Evolutionary conservation across 2,113 vertebrate species (phyloP).

Genomic region (Tyrannus savana): DNA sequence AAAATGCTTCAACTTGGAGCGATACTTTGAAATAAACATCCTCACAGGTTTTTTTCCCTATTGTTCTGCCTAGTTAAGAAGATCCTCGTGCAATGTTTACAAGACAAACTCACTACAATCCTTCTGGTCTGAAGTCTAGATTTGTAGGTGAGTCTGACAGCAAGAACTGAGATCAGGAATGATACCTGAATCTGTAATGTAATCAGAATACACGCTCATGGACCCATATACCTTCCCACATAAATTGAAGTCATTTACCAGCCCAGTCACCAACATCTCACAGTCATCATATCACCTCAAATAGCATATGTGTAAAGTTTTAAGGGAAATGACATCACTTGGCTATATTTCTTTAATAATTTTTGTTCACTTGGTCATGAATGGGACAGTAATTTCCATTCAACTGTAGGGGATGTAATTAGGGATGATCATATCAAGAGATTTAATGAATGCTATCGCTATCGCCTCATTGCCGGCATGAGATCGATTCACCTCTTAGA

Average conservation of each 20-base stretch:
- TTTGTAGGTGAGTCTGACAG: neutral
- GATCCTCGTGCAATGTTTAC: neutral
- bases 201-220: neutral
- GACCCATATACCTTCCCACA: neutral
- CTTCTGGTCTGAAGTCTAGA: neutral
- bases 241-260: neutral
- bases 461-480: neutral
- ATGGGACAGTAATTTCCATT: neutral
- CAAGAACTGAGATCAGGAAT: neutral
- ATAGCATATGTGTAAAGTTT: neutral
- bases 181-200: neutral
- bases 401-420: neutral
- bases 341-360: neutral
- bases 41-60: neutral
- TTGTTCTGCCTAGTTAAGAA: neutral
- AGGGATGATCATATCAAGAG: neutral
- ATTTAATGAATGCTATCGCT: neutral
- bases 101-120: neutral
- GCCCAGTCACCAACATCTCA: neutral
- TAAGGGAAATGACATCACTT: neutral
- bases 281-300: neutral
- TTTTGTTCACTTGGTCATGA: neutral
- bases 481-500: neutral
- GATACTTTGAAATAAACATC: neutral
- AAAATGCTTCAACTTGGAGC: neutral